phyloP scores from a whole-genome alignment of 2,797 vertebrate genomes.

The Poecilia gillii region DNA sequence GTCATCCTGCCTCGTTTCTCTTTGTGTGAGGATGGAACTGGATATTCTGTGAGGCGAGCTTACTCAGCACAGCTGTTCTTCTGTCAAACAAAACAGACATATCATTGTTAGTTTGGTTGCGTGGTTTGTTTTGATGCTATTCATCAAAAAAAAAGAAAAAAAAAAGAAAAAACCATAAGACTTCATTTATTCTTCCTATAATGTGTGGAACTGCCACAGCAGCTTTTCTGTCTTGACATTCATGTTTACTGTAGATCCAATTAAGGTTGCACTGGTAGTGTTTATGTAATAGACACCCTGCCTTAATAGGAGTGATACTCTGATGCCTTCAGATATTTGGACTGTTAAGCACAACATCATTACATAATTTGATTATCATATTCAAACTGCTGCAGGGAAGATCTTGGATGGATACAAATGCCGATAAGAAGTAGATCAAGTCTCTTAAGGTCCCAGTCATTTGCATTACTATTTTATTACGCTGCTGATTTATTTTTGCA shows the following conservation, averaged over 20 bases:
- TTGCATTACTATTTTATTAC: constrained; percentile 44
- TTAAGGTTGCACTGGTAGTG: constrained; percentile 42
- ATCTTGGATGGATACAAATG: constrained; percentile 48
- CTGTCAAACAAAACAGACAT: constrained; percentile 39
- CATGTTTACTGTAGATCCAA: constrained; percentile 60
- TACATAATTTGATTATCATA: constrained; percentile 75
- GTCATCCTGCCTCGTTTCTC: constrained; percentile 47
- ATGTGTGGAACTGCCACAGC: constrained; percentile 5
- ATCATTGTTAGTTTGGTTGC: constrained; percentile 11
- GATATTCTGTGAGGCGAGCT: constrained; percentile 40
- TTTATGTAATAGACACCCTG: constrained; percentile 38
- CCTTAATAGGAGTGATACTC: constrained; percentile 57
- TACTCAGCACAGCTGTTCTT: constrained; percentile 53
- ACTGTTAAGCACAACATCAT: constrained; percentile 68
- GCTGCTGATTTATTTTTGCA: constrained; percentile 9
- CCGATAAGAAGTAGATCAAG: constrained; percentile 62
- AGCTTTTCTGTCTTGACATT: constrained; percentile 29
- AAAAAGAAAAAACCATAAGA: neutral
- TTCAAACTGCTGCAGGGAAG: constrained; percentile 36
- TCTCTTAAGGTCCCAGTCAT: constrained; percentile 45
- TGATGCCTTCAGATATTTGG: constrained; percentile 70
- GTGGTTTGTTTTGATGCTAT: neutral
- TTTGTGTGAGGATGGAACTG: constrained; percentile 38
- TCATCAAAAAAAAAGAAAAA: neutral
- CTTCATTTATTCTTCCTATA: neutral